These are phyloP conservation scores for Helicoverpa zea DNA, from an alignment of 1,140 invertebrate genomes.

Conservation along the genomic window DNA sequence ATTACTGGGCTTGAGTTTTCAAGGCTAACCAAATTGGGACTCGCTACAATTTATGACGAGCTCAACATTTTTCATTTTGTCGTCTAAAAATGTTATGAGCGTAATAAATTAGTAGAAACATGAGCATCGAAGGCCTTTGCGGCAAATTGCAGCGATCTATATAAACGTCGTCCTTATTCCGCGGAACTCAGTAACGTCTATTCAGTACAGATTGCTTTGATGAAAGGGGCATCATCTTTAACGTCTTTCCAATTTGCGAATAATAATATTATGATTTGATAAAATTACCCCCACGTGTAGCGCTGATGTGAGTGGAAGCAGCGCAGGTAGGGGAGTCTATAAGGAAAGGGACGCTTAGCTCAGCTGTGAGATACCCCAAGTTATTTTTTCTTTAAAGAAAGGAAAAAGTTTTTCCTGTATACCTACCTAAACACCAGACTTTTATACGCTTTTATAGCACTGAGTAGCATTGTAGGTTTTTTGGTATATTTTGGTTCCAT, in stretches of 20 bases:
- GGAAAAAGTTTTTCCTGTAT: too few species aligned
- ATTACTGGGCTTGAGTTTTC: background rate
- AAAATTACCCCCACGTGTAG: background rate
- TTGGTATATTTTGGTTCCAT: too few species aligned
- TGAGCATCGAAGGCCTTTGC: constrained; percentile 16
- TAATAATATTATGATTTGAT: constrained; percentile 24
- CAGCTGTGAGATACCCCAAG: background rate
- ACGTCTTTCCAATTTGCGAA: constrained; percentile 8
- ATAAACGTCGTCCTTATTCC: background rate
- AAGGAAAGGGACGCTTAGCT: too few species aligned
- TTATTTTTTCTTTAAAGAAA: too few species aligned
- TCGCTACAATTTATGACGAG: constrained; percentile 35
- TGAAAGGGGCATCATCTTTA: constrained; percentile 18
- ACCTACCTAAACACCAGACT: too few species aligned
- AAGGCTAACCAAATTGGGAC: constrained; percentile 28
- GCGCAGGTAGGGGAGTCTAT: too few species aligned
- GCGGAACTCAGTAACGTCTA: background rate
- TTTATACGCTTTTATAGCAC: too few species aligned
- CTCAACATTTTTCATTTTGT: constrained; percentile 39
- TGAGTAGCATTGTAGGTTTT: too few species aligned
- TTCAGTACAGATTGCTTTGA: constrained; percentile 6
- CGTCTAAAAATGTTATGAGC: constrained; percentile 39
- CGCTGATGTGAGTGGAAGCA: too few species aligned
- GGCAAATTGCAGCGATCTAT: constrained; percentile 15
- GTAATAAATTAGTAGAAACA: constrained; percentile 39